These are phyloP conservation scores for Deladenus siricidicola DNA, from an alignment of 2,888 invertebrate species.

Conservation along the genomic window DNA sequence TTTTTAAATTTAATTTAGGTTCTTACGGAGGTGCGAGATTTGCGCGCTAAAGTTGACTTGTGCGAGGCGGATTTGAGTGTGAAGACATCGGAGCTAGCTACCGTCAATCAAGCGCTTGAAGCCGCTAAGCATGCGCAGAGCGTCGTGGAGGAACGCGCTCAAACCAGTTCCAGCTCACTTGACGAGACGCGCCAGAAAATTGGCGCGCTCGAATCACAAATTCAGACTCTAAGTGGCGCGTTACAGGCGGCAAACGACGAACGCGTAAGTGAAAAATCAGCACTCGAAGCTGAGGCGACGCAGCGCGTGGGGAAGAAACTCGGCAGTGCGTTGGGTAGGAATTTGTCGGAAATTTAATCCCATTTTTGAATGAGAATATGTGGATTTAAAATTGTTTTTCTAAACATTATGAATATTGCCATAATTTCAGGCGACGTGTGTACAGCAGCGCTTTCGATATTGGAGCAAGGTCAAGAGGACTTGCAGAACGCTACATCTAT, in stretches of 20 bases:
- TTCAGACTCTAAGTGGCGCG: background rate
- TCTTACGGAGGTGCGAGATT: constrained; percentile 53
- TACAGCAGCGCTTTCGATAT: constrained; percentile 31
- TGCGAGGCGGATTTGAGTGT: constrained; percentile 9
- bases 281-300: no score
- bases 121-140: constrained; percentile 27
- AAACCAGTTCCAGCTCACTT: constrained; percentile 29
- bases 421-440: constrained; percentile 23
- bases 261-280: no score
- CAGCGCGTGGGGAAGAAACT: background rate
- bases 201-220: constrained; percentile 9
- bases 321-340: background rate
- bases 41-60: constrained; percentile 40
- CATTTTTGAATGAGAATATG: no score
- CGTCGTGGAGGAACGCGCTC: constrained; percentile 24
- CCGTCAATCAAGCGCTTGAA: constrained; percentile 33
- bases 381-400: no score
- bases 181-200: no score
- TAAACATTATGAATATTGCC: no score
- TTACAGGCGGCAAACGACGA: background rate
- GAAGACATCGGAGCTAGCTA: constrained; percentile 20
- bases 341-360: no score
- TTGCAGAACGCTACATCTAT: constrained; percentile 47
- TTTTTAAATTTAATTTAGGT: constrained; percentile 57
- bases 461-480: constrained; percentile 42